phyloP scores from a whole-genome alignment of 2,888 invertebrate species.

The Lepetodrilus schrolli region DNA sequence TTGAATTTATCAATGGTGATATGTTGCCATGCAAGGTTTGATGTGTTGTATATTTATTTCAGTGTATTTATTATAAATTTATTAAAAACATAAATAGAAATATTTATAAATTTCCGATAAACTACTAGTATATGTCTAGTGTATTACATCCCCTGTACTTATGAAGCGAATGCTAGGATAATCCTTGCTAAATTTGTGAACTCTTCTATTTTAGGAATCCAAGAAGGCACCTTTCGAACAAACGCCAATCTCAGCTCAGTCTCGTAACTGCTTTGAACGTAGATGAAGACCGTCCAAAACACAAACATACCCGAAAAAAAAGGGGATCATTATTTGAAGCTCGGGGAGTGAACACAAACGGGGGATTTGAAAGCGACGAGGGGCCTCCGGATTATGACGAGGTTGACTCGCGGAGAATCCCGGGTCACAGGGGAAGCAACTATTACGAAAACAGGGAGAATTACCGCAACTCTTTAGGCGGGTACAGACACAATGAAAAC shows the following conservation, averaged over 20 bases:
- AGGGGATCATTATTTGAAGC: background rate
- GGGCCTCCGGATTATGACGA: background rate
- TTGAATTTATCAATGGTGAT: too few relatives aligned
- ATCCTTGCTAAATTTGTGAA: background rate
- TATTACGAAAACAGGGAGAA: background rate
- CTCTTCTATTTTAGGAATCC: background rate
- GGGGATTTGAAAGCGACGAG: background rate
- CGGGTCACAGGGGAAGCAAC: conserved; percentile 6
- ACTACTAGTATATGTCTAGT: background rate
- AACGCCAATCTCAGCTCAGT: background rate
- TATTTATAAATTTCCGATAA: background rate
- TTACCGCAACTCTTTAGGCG: background rate
- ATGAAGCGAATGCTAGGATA: too few relatives aligned
- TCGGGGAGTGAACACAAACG: background rate
- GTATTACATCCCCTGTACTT: background rate
- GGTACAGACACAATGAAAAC: conserved; percentile 30
- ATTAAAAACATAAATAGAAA: too few relatives aligned
- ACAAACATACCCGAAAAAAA: background rate
- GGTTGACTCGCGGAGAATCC: background rate
- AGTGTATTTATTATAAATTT: too few relatives aligned
- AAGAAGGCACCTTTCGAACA: background rate
- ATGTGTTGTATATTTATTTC: too few relatives aligned
- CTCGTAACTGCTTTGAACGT: conserved; percentile 3
- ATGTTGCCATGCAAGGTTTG: too few relatives aligned
- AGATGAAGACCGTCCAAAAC: background rate